Evolutionary conservation across 2,888 invertebrate species (phyloP).

Genomic region (Lysandra bellargus): DNA sequence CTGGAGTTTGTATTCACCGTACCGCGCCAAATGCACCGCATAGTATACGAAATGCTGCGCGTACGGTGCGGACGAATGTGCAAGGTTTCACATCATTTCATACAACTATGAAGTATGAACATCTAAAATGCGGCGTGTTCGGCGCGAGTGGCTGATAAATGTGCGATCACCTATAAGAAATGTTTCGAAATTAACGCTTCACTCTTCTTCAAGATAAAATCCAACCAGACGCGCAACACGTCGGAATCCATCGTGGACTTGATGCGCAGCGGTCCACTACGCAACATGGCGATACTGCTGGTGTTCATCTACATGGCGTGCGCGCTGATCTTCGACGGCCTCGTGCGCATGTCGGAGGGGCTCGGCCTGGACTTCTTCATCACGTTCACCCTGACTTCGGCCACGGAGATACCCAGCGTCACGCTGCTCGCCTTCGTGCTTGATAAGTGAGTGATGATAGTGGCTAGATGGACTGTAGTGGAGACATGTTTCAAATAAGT

Average conservation of each 20-base stretch:
- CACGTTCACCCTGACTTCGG: constrained; percentile 69
- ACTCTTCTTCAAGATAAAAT: constrained; percentile 51
- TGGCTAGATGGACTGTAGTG: no score
- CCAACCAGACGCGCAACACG: constrained; percentile 57
- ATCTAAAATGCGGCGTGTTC: no score
- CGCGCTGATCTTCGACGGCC: constrained; percentile 68
- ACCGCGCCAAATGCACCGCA: no score
- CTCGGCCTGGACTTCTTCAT: constrained; percentile 72
- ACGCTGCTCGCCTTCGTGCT: constrained; percentile 62
- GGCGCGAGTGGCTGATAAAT: no score
- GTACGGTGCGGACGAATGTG: no score
- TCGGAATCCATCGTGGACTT: constrained; percentile 58
- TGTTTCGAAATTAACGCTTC: not conserved
- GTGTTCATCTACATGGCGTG: constrained; percentile 65
- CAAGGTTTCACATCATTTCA: no score
- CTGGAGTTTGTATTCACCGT: no score
- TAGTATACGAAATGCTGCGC: no score
- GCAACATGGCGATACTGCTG: constrained; percentile 58
- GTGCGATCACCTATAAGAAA: no score
- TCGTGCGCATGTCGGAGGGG: constrained; percentile 71
- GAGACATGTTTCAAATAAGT: no score
- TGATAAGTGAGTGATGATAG: constrained; percentile 54
- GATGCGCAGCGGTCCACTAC: constrained; percentile 56
- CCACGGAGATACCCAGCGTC: constrained; percentile 72
- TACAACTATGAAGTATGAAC: no score